phyloP scores from a whole-genome alignment of 2,797 vertebrate genomes.

The Acanthornis magna region DNA sequence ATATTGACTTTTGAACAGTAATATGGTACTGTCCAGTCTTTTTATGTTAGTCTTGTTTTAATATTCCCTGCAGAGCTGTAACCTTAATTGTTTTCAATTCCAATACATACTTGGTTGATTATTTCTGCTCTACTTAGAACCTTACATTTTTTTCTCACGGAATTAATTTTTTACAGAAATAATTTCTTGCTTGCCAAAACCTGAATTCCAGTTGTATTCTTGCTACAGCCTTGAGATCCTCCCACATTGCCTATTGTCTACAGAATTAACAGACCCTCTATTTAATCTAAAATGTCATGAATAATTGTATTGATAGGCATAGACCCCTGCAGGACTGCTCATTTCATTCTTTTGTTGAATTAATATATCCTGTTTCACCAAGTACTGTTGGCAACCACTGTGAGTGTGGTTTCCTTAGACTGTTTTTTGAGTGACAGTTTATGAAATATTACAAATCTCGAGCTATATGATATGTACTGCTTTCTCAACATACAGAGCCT shows the following conservation, averaged over 20 bases:
- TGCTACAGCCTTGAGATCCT: neutral
- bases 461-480: neutral
- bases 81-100: neutral
- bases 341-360: neutral
- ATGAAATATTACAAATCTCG: neutral
- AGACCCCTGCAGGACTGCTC: neutral
- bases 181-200: neutral
- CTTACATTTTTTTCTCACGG: neutral
- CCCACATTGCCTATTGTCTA: neutral
- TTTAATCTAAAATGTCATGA: neutral
- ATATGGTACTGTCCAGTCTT: neutral
- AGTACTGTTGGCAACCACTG: neutral
- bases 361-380: neutral
- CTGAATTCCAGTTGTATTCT: neutral
- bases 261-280: neutral
- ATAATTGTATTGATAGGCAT: neutral
- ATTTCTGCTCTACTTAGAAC: neutral
- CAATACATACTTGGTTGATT: neutral
- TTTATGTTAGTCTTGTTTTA: neutral
- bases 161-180: neutral
- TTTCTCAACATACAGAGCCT: neutral
- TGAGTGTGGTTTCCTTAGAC: neutral
- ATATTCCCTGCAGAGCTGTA: neutral
- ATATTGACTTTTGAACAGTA: neutral
- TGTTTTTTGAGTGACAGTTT: neutral